Conservation (phyloP, 2,888 invertebrate species). For the Alsophila aescularia region DNA sequence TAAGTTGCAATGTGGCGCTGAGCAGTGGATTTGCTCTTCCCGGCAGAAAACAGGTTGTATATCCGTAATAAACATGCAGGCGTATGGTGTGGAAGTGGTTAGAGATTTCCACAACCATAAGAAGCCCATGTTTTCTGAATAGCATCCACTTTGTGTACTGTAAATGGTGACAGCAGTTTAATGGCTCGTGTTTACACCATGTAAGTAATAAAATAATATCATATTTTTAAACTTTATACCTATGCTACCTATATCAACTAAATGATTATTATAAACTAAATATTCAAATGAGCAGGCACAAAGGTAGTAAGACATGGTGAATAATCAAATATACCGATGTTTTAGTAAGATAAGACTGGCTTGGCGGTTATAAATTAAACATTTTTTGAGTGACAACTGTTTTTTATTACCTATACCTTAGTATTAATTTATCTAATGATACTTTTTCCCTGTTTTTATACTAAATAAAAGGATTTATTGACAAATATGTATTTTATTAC, state of each 20-base stretch:
- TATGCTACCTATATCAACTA: background rate
- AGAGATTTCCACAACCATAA: conserved; percentile 79
- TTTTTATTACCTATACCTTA: too few species aligned
- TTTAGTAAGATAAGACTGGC: background rate
- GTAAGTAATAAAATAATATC: background rate
- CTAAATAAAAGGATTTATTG: background rate
- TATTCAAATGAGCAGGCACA: too few species aligned
- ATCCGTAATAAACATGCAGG: conserved; percentile 77
- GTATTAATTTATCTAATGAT: too few species aligned
- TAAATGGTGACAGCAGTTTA: background rate
- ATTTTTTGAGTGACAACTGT: too few species aligned
- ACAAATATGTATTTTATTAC: conserved; percentile 3
- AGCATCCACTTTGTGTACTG: conserved; percentile 6
- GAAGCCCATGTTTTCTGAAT: conserved; percentile 74
- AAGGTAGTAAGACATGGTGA: background rate
- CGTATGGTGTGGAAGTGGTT: conserved; percentile 72
- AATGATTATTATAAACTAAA: background rate
- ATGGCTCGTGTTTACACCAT: background rate
- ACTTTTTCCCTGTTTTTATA: too few species aligned
- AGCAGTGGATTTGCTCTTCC: conserved; percentile 78
- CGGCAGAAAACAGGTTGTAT: conserved; percentile 80
- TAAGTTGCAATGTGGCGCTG: conserved; percentile 75
- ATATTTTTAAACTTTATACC: background rate
- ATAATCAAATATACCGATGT: background rate
- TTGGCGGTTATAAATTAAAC: background rate